phyloP scores from a whole-genome alignment of 2,113 vertebrate species.

The Halichoerus grypus region DNA sequence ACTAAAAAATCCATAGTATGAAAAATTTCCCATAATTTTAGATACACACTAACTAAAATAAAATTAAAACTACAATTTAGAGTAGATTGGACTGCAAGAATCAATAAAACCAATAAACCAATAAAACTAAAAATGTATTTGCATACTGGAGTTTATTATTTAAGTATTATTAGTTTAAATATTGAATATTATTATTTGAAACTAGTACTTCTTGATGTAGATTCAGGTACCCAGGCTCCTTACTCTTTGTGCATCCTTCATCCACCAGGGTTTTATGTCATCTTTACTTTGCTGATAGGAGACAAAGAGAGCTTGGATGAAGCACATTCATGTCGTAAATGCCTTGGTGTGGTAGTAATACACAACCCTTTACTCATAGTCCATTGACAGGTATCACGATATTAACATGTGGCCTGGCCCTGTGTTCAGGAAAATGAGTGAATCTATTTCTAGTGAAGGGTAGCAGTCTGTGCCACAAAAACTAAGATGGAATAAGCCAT shows the following conservation, averaged over 20 bases:
- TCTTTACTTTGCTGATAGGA: background rate
- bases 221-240: background rate
- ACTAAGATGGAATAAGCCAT: background rate
- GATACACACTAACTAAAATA: background rate
- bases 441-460: background rate
- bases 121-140: background rate
- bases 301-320: background rate
- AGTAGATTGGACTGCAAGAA: background rate
- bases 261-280: background rate
- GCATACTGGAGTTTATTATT: background rate
- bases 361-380: background rate
- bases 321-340: background rate
- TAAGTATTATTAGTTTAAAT: background rate
- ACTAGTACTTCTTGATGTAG: background rate
- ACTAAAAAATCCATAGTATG: background rate
- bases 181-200: background rate
- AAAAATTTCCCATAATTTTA: background rate
- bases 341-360: background rate
- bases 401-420: background rate
- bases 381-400: background rate
- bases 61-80: background rate
- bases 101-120: background rate
- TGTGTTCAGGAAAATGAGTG: background rate
- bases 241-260: background rate
- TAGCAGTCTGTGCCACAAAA: background rate